Evolutionary conservation across 2,888 invertebrate genomes (phyloP).

Genomic region (Amphipyra berbera): DNA sequence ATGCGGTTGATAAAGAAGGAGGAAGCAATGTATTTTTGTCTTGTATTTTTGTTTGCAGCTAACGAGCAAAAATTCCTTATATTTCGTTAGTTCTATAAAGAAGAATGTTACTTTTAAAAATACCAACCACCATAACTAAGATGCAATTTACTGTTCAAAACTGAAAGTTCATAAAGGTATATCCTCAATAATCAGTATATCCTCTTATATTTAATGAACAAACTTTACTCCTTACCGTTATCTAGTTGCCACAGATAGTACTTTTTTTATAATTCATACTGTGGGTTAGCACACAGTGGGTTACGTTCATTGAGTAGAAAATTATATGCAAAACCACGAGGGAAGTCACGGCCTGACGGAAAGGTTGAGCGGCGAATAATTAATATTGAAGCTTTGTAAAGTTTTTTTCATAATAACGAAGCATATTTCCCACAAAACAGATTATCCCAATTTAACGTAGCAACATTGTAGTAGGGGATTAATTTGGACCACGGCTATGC

Average conservation of each 20-base stretch:
- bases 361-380: constrained; percentile 78
- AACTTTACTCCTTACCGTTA: constrained; percentile 10
- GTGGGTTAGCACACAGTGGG: constrained; percentile 57
- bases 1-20: constrained; percentile 1
- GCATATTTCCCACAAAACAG: constrained; percentile 71
- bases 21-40: not conserved
- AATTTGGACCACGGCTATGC: constrained; percentile 82
- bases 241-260: constrained; percentile 31
- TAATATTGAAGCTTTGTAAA: constrained; percentile 78
- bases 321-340: constrained; percentile 88
- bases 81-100: too few relatives aligned
- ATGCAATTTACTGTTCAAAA: too few relatives aligned
- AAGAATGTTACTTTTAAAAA: too few relatives aligned
- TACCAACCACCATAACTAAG: too few relatives aligned
- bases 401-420: constrained; percentile 72
- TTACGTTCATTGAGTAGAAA: constrained; percentile 83
- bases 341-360: constrained; percentile 75
- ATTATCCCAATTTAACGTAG: constrained; percentile 78
- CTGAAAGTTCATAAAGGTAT: too few relatives aligned
- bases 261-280: constrained; percentile 49
- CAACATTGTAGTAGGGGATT: constrained; percentile 82
- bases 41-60: not conserved
- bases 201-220: too few relatives aligned
- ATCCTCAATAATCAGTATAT: too few relatives aligned
- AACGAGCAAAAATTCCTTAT: too few relatives aligned